Percentiles rank a stretch among this genome's conserved stretches.
phyloP scores from a whole-genome alignment of 2,113 vertebrate genomes.

The Thalassarche chlororhynchos region DNA sequence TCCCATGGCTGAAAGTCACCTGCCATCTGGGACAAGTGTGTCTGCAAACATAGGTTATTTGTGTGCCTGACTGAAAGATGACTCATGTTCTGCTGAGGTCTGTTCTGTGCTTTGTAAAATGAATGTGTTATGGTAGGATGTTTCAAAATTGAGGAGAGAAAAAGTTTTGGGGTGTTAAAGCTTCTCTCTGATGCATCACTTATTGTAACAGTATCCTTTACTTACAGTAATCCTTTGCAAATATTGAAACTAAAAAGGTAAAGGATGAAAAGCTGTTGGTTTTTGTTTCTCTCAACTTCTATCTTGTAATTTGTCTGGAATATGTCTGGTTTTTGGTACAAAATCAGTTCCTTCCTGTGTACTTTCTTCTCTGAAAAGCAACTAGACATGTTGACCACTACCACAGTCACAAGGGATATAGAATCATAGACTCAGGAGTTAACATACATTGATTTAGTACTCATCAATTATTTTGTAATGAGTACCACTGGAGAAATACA shows the following conservation, averaged over 20 bases:
- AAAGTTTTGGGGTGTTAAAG: neutral
- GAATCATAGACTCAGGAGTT: neutral
- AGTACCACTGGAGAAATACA: neutral
- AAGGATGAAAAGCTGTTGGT: neutral
- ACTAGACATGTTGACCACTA: neutral
- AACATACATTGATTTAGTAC: neutral
- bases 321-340: neutral
- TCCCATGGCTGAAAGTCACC: neutral
- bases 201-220: neutral
- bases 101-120: neutral
- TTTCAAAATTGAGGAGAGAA: neutral
- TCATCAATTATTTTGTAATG: slow-evolving; percentile 5
- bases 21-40: neutral
- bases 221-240: neutral
- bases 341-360: neutral
- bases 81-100: neutral
- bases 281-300: neutral
- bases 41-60: neutral
- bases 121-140: neutral
- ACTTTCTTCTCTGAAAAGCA: neutral
- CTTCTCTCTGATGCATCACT: neutral
- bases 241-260: neutral
- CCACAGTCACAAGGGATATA: neutral
- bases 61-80: neutral
- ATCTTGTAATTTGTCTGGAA: neutral